These are phyloP conservation scores for Pelmatolapia mariae DNA, from an alignment of 2,113 vertebrate species.

Conservation along the genomic window DNA sequence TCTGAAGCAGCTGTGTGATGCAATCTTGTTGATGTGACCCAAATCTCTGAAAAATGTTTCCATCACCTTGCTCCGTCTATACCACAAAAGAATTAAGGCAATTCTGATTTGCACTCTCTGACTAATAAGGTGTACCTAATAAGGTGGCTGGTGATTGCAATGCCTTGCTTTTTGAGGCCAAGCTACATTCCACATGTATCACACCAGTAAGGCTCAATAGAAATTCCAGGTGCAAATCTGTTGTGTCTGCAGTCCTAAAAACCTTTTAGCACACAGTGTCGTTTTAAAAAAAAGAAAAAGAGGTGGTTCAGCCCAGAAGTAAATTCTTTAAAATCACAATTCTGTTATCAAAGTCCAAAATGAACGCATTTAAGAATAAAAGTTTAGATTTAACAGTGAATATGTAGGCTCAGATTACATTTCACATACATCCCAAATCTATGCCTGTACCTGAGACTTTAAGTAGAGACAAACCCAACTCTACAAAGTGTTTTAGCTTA, in stretches of 20 bases:
- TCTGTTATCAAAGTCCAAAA: not conserved
- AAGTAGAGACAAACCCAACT: not conserved
- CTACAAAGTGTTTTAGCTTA: not conserved
- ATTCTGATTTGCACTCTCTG: not conserved
- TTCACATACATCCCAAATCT: not conserved
- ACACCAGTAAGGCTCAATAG: rapidly evolving
- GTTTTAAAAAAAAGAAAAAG: not conserved
- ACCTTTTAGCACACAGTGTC: not conserved
- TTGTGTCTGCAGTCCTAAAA: not conserved
- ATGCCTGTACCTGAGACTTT: not conserved
- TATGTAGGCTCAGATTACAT: not conserved
- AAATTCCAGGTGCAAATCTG: not conserved
- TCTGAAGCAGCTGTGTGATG: not conserved
- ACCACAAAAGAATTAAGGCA: not conserved
- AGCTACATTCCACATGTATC: not conserved
- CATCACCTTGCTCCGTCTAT: not conserved
- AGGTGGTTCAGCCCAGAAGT: not conserved
- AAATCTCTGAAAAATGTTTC: not conserved
- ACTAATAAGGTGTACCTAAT: not conserved
- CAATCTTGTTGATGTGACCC: not conserved
- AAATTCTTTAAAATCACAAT: not conserved
- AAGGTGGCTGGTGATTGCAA: not conserved
- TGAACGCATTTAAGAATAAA: not conserved
- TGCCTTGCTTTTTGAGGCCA: not conserved
- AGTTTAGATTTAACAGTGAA: not conserved